Evolutionary conservation across 2,113 vertebrate genomes (phyloP).

Genomic region (Psilopogon haemacephalus): DNA sequence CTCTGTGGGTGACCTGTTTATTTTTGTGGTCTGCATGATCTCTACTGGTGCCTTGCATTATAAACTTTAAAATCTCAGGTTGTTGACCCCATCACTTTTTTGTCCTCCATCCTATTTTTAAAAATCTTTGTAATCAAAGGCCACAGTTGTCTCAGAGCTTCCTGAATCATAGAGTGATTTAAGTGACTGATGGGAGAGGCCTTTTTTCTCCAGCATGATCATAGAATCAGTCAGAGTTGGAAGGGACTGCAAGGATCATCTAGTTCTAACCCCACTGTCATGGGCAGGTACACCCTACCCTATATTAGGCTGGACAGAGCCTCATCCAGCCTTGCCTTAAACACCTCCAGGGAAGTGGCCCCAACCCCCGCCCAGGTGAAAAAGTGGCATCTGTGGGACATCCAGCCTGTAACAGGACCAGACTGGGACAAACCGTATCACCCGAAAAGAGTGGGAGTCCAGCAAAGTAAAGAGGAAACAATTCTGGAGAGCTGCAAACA

Average conservation of each 20-base stretch:
- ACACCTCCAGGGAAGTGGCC: too few species aligned
- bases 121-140: neutral
- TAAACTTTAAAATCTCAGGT: neutral
- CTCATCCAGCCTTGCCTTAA: too few species aligned
- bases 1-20: neutral
- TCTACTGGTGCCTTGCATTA: neutral
- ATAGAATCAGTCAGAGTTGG: too few species aligned
- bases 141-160: neutral
- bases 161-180: neutral
- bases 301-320: too few species aligned
- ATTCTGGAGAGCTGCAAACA: neutral
- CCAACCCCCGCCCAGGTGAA: too few species aligned
- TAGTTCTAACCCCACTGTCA: too few species aligned
- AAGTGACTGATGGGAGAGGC: neutral
- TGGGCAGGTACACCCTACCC: too few species aligned
- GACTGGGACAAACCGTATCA: neutral
- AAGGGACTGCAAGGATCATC: too few species aligned
- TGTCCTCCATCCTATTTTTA: neutral
- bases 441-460: neutral
- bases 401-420: neutral
- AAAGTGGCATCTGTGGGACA: neutral
- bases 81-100: neutral
- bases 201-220: neutral
- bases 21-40: neutral
- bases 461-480: neutral